A percentile compares a stretch with the other conserved stretches of the same genome.
phyloP scores from a whole-genome alignment of 2,113 vertebrate species.

The Dryoscopus gambensis region DNA sequence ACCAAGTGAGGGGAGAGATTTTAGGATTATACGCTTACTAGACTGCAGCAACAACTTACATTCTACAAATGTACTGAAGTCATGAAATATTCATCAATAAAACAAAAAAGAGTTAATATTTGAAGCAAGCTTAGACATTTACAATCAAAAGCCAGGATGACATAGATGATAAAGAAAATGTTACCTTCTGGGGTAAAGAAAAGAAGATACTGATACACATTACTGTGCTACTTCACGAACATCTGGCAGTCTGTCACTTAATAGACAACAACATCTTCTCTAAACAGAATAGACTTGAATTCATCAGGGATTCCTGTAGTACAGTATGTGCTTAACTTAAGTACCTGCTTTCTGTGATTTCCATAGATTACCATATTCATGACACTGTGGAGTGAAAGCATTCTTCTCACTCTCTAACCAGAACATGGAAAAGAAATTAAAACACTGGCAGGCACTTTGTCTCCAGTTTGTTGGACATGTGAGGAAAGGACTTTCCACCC shows the following conservation, averaged over 20 bases:
- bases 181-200: slow-evolving; percentile 49
- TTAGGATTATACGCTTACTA: background rate
- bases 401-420: slow-evolving; percentile 75
- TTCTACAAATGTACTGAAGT: slow-evolving; percentile 1
- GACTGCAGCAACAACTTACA: background rate
- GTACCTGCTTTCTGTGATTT: slow-evolving; percentile 83
- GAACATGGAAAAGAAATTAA: slow-evolving; percentile 81
- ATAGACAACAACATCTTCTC: slow-evolving; percentile 78
- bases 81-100: slow-evolving; percentile 69
- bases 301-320: slow-evolving; percentile 78
- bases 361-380: slow-evolving; percentile 91
- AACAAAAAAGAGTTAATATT: slow-evolving; percentile 63
- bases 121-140: slow-evolving; percentile 41
- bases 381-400: slow-evolving; percentile 78
- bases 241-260: slow-evolving; percentile 81
- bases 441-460: slow-evolving; percentile 83
- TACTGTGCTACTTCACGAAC: slow-evolving; percentile 70
- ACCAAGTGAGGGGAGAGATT: background rate
- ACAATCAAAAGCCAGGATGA: slow-evolving; percentile 58
- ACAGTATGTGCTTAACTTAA: slow-evolving; percentile 82
- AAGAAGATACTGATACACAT: slow-evolving; percentile 65
- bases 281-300: slow-evolving; percentile 78
- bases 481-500: slow-evolving; percentile 71
- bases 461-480: slow-evolving; percentile 78
- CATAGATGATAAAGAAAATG: slow-evolving; percentile 47